phyloP scores from a whole-genome alignment of 2,113 vertebrate genomes.

The Noctilio leporinus region DNA sequence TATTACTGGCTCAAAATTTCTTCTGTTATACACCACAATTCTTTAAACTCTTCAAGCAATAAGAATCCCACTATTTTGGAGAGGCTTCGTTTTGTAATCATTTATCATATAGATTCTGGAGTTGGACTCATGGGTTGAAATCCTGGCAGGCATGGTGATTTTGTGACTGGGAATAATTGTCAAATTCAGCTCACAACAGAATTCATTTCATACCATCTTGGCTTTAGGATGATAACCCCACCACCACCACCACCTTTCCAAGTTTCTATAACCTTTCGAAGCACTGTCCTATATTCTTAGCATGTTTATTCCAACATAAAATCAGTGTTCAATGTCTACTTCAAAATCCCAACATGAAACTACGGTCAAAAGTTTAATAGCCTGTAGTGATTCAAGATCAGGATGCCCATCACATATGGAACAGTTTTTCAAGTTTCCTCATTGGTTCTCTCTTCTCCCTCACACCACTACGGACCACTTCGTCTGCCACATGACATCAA shows the following conservation, averaged over 20 bases:
- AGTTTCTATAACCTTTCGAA: neutral
- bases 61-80: neutral
- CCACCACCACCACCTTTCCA: accelerated
- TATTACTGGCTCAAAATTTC: neutral
- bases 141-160: neutral
- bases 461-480: neutral
- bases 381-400: neutral
- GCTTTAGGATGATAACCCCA: neutral
- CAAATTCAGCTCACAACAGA: neutral
- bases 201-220: neutral
- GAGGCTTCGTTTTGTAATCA: neutral
- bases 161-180: neutral
- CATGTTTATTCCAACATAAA: neutral
- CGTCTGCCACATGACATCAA: neutral
- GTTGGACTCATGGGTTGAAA: neutral
- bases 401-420: too few relatives aligned
- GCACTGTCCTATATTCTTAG: neutral
- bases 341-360: neutral
- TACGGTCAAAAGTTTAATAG: neutral
- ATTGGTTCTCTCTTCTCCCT: neutral
- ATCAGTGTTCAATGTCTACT: neutral
- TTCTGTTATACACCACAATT: neutral
- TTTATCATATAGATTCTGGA: neutral
- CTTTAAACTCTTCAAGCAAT: neutral
- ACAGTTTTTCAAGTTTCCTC: neutral